Evolutionary conservation across 2,888 invertebrate species (phyloP).

Genomic region (Luffia ferchaultella): DNA sequence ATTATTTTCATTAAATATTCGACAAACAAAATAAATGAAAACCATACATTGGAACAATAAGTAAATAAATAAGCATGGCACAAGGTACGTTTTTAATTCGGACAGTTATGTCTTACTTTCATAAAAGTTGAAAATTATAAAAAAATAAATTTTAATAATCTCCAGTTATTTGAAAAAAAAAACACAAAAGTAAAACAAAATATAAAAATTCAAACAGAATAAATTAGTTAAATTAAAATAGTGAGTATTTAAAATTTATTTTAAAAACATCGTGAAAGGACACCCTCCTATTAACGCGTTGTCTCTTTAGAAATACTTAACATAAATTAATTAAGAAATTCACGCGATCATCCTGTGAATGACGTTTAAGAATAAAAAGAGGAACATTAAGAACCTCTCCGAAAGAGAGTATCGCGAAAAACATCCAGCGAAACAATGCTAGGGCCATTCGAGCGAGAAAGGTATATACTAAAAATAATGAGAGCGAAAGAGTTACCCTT

Average conservation of each 20-base stretch:
- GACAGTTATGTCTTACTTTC: no score
- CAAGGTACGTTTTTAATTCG: no score
- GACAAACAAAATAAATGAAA: no score
- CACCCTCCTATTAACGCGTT: slow-evolving; percentile 32
- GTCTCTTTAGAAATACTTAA: slow-evolving; percentile 39
- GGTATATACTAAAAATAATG: slow-evolving; percentile 32
- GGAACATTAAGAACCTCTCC: slow-evolving; percentile 36
- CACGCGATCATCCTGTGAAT: slow-evolving; percentile 50
- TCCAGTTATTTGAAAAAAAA: no score
- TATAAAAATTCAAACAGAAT: no score
- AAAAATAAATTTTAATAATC: no score
- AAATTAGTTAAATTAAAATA: neutral
- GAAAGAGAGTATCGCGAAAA: slow-evolving; percentile 44
- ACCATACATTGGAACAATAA: no score
- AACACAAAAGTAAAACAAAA: no score
- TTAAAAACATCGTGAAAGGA: slow-evolving; percentile 1
- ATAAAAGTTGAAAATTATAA: no score
- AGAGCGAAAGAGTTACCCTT: slow-evolving; percentile 50
- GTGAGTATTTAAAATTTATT: neutral
- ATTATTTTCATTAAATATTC: no score
- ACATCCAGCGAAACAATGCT: slow-evolving; percentile 51
- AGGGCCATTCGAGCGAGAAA: slow-evolving; percentile 30
- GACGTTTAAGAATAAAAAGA: slow-evolving; percentile 37
- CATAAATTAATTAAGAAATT: slow-evolving; percentile 63
- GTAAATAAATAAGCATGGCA: no score